Percentiles rank a stretch among this genome's conserved stretches.
Evolutionary conservation across 2,797 vertebrate genomes (phyloP).

Genomic region (Cercopithecus petaurista): DNA sequence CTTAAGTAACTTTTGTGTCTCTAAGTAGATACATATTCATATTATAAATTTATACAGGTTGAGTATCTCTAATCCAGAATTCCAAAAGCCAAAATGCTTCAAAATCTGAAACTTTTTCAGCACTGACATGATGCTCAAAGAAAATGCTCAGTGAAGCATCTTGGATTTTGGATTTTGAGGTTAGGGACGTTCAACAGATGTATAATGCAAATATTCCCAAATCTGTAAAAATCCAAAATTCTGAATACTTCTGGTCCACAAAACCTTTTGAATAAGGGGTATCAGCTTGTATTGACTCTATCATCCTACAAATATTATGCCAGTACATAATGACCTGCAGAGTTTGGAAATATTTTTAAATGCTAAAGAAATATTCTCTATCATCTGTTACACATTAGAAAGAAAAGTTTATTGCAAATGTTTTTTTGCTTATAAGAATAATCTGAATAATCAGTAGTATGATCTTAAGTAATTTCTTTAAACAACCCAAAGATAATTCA

Average conservation of each 20-base stretch:
- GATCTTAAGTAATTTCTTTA: constrained; percentile 23
- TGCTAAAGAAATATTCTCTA: not conserved
- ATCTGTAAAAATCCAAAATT: not conserved
- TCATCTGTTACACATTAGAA: constrained; percentile 1
- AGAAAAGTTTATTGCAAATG: constrained; percentile 35
- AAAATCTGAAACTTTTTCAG: not conserved
- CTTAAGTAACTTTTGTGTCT: not conserved
- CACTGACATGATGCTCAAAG: not conserved
- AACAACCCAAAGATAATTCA: not conserved
- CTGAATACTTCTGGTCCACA: not conserved
- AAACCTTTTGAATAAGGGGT: not conserved
- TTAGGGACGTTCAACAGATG: not conserved
- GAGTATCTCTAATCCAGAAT: not conserved
- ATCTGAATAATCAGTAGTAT: not conserved
- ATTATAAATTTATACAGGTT: not conserved
- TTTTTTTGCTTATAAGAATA: not conserved
- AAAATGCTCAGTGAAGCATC: not conserved
- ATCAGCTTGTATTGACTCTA: not conserved
- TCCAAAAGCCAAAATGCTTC: not conserved
- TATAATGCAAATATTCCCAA: not conserved
- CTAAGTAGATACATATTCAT: not conserved
- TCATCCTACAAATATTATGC: not conserved
- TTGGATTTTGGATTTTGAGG: not conserved
- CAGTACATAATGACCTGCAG: not conserved
- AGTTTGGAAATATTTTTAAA: constrained; percentile 42